Base-by-base conservation (phyloP, 2,888 invertebrate genomes). In the Caradrina clavipalpis region DNA sequence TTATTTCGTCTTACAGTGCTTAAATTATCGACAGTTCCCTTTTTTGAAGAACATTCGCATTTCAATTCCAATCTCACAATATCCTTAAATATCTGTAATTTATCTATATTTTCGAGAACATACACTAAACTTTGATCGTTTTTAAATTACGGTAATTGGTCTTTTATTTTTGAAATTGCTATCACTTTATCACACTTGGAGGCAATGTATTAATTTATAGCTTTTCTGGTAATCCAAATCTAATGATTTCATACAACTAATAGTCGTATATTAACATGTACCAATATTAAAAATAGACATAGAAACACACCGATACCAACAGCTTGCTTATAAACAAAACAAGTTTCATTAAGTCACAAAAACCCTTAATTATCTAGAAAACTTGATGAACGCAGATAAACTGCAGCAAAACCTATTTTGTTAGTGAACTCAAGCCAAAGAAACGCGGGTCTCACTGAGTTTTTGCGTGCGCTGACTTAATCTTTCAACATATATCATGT, bases 381-480 rank as follows among this genome's bases (percentile, higher is more conserved):
- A 35, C 56, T 45, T 57, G 51, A 45, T 51, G 19, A 65, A 47
- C 17, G 17, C 22, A 51, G 21, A 51, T 73, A 73, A 64, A 71
- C 35, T 56, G 45, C 21, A 47, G 26, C 65, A 17, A 62, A 56
- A 39, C 56, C n/a, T 39, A 39, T 21, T 50, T 11, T 49, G n/a
- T 55, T 57, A n/a, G 21, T 11, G 26, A 58, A 66, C 21, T 47
- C 22, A 51, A 58, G 47, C 15, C 10, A n/a, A 58, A 61, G 45
- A 54, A 62, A 65, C 54, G 21, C n/a, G 15, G 13, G 26, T 11
- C 69, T 8, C 54, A 8, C 22, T 11, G 49, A 35, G 62, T 68
- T 75, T 81, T 69, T 68, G 66, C 53, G 42, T 47, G 35, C 19
- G 47, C 21, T 11, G 19, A 35, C n/a, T 45, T 22, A 47, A 67